These are phyloP conservation scores for Pelodytes ibericus DNA, from an alignment of 2,797 vertebrate genomes.

Conservation along the genomic window DNA sequence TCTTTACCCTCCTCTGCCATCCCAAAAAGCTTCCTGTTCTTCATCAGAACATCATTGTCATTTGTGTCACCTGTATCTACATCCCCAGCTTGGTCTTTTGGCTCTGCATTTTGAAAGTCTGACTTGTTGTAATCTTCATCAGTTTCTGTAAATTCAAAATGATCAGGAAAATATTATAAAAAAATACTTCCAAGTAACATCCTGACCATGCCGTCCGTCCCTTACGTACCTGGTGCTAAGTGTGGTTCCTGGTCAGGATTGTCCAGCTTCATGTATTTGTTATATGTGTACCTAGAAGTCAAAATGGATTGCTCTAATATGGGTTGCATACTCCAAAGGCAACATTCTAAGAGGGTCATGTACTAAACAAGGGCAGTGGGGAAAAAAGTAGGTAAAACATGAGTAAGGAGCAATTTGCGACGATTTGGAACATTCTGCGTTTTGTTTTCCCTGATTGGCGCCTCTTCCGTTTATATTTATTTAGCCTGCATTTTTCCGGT, in stretches of 20 bases:
- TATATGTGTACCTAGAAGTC: conserved; percentile 80
- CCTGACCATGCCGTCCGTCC: no score
- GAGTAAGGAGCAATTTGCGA: no score
- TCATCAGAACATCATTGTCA: conserved; percentile 2
- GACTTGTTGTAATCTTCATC: conserved; percentile 33
- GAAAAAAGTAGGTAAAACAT: no score
- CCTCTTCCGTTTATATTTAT: no score
- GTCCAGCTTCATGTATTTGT: conserved; percentile 85
- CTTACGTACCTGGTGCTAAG: conserved; percentile 18
- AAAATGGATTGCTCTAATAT: no score
- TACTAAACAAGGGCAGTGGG: no score
- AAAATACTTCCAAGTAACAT: not conserved
- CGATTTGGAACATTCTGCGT: no score
- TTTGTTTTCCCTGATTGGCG: no score
- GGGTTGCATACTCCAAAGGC: no score
- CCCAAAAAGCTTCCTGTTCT: conserved; percentile 32
- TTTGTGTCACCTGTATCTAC: not conserved
- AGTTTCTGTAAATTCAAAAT: conserved; percentile 7
- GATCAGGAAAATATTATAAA: not conserved
- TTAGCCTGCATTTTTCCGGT: no score
- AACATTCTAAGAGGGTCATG: no score
- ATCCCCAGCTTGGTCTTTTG: conserved; percentile 31
- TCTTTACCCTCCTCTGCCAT: not conserved
- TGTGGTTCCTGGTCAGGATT: conserved; percentile 8
- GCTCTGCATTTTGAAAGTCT: conserved; percentile 59